Base-by-base conservation (phyloP, 2,888 invertebrate species). In the Crioceris asparagi region DNA sequence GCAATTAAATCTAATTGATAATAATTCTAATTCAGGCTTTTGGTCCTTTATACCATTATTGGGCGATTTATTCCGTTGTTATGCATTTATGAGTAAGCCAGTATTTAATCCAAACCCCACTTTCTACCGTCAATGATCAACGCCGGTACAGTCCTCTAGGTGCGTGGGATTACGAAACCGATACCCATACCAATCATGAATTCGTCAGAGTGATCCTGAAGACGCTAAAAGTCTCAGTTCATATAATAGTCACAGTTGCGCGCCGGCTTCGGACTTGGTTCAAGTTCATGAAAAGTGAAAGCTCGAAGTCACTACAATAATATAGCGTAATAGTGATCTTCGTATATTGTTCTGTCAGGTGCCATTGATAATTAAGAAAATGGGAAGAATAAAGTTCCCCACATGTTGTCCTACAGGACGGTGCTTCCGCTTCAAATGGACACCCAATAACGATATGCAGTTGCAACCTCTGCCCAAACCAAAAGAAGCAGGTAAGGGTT, bases 401-500 rank as follows among this genome's bases (percentile, higher is more conserved):
- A 39, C 35, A 26, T 53, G 50, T 39, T 59, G 60, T 41, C 47
- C 45, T 8, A 32, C 46, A 12, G 59, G 62, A 37, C 55, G 54
- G 39, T 59, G 61, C 41, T 64, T 63, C 47, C 52, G 64, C 29
- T 59, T 61, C 3, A 64, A 58, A 41, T 64, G 64, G 51, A 57
- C 54, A 35, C 61, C 61, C 4, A 59, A 60, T 36, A 49, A 54
- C 16, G 60, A 55, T 29, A 45, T 54, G 3, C 48, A 52, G 11
- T 31, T 61, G 32, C 57, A 61, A 30, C 46, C 53, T 12, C 41
- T 61, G 36, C 62, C 62, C 1, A 64, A 60, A 45, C 64, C 64
- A 3, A 92, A 92, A 62, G 88, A 84, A 55, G 86, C 87, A 51
- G 77, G 78, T 35, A n/a, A n/a, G n/a, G n/a, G n/a, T n/a, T n/a